Base-by-base conservation (phyloP, 2,797 vertebrate species). In the Anableps anableps region DNA sequence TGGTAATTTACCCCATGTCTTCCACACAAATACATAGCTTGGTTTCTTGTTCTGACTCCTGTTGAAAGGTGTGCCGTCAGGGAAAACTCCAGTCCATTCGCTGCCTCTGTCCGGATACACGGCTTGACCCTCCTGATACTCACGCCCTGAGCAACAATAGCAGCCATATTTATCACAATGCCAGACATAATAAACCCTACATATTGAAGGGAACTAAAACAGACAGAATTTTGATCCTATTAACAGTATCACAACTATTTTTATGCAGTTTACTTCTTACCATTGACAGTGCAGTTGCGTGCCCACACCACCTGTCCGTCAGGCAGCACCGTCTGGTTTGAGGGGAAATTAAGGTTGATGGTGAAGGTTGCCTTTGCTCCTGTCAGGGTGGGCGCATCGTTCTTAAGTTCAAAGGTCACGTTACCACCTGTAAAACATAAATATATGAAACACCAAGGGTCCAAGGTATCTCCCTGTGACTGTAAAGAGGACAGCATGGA, bases 11-110 rank as follows among this genome's bases (percentile, higher is more conserved):
- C 98, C 97, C 96, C 93, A 96, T 1, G 96, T 95, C 94, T 98
- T 97, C 98, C 98, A 99, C 79, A 99, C 97, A 60, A 96, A 99
- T 87, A 99, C 95, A 34, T 97, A 99, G 50, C 78, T 95, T 23
- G 96, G 95, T 0, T 92, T 96, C 80, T 80, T 96, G 21, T 80
- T 82, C 66, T 92, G 89, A 38, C 62, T 93, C 79, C 85, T 71
- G 38, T 90, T 94, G 83, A 97, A 95, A 0, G 95, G 93, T 2
- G 83, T 93, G 3, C 97, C 97, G 1, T 98, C 96, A 2, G 97
- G 97, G 79, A 98, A 98, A 51, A 95, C 45, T 9, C 96, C 95
- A 0, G 81, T 92, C 62, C 87, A 86, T 36, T 88, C 85, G 72
- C 21, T 47, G 75, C 85, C 90, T 75, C 90, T 89, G 45, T 95